phyloP scores from a whole-genome alignment of 1,140 invertebrate species.

The Ptiloglossa arizonensis region DNA sequence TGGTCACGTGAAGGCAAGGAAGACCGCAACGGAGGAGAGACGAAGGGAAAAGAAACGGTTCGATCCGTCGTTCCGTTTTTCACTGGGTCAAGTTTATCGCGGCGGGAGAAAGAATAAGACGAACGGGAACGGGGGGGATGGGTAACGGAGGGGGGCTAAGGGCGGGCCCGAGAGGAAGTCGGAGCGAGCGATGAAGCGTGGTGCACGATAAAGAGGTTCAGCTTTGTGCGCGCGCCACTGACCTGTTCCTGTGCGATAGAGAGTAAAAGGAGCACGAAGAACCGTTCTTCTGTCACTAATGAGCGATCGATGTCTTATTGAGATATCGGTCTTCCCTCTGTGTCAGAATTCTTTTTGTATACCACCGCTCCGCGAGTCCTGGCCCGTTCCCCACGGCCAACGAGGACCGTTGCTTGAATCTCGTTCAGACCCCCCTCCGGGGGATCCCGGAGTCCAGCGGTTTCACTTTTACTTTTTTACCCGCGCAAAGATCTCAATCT shows the following conservation, averaged over 20 bases:
- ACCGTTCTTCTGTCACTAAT: conserved; percentile 72
- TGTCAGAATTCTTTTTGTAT: background rate
- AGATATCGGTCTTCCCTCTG: conserved; percentile 59
- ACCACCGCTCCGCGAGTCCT: background rate
- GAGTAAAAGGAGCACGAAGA: conserved; percentile 35
- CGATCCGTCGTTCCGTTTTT: conserved; percentile 35
- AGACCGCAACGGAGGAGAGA: background rate
- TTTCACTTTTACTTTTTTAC: conserved; percentile 52
- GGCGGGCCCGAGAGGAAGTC: background rate
- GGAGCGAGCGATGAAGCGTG: conserved; percentile 12
- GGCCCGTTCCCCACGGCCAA: background rate
- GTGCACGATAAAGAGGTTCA: conserved; percentile 26
- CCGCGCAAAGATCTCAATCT: conserved; percentile 25
- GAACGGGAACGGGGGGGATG: conserved; percentile 17
- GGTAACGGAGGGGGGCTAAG: conserved; percentile 1
- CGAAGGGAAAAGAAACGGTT: background rate
- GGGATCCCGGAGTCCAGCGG: conserved; percentile 6
- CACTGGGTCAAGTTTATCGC: conserved; percentile 65
- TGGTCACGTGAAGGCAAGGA: background rate
- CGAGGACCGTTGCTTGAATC: conserved; percentile 10
- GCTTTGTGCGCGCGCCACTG: background rate
- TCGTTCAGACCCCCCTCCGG: conserved; percentile 41
- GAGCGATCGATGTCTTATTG: conserved; percentile 74
- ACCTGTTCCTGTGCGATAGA: conserved; percentile 15
- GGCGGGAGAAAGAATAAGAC: conserved; percentile 13